Base-by-base conservation (phyloP, 2,888 invertebrate genomes). In the Epicampocera succincta region DNA sequence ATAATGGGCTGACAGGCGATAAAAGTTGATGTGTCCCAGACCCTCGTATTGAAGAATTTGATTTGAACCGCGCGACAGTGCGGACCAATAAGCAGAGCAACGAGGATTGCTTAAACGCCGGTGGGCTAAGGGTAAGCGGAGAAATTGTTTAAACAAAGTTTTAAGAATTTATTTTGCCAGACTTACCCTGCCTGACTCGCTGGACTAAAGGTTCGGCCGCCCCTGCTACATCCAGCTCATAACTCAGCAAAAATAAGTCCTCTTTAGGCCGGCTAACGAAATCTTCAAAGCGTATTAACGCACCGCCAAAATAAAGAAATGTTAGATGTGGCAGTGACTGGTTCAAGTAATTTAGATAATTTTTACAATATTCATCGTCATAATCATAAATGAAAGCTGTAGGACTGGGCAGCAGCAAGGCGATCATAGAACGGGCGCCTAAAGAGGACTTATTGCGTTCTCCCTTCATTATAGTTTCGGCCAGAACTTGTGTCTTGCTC, bases 1-100 rank as follows among this genome's bases (percentile, higher is more conserved):
- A 86, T 96, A 96, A 88, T 95, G 94, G 0, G 96, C 92, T 84
- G 94, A 93, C 48, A 96, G 88, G 38, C 93, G 92, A 87, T 96
- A 95, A 88, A 93, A 95, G 87, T 94, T 94, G 0, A 93, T 91
- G 79, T 92, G 93, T 15, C 92, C 92, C 5, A 95, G 93, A 84
- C 94, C 93, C 6, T 95, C 91, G 84, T 92, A 94, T 86, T 95
- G 94, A 15, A 91, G 91, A 80, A 93, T 91, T 84, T 90, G 92
- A 84, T 84, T 87, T 60, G 84, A 87, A 33, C 93, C 93, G 56
- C 91, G 91, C 1, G 89, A 90, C 6, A 86, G 87, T 0, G 89
- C 86, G 13, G 87, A 81, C 87, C 92, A 93, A 48, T 89, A 87
- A 1, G 92, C 88, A 44, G 92, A 93, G 86, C 95, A 95, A 3